Conservation (phyloP, 64 coral and sea anemone species). For the Catalaphyllia jardinei region DNA sequence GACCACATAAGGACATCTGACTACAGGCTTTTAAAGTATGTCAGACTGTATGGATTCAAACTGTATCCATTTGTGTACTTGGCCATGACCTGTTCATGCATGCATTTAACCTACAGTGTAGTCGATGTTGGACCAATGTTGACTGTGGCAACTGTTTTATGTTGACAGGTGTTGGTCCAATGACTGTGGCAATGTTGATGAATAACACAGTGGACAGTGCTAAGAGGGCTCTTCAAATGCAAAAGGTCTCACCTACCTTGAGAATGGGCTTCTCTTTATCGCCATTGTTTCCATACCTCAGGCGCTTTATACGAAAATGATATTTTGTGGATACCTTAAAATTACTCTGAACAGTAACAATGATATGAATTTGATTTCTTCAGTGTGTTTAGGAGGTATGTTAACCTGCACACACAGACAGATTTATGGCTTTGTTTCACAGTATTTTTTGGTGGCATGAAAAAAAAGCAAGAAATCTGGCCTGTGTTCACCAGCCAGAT, state of each 20-base stretch:
- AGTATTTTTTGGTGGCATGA: too few relatives aligned
- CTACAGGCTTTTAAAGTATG: too few relatives aligned
- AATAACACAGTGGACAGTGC: constrained; percentile 98
- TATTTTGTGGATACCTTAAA: background rate
- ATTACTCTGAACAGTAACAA: background rate
- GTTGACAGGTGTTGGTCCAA: constrained; percentile 93
- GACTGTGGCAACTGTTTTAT: background rate
- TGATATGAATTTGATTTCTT: background rate
- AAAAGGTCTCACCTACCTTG: constrained; percentile 94
- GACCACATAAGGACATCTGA: too few relatives aligned
- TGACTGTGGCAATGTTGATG: constrained; percentile 99
- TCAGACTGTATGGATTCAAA: too few relatives aligned
- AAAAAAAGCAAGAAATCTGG: too few relatives aligned
- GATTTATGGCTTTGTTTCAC: too few relatives aligned
- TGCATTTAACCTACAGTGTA: too few relatives aligned
- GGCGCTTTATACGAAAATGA: constrained; percentile 68
- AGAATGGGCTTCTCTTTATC: constrained; percentile 93
- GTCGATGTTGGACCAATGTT: background rate
- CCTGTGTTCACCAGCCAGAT: too few relatives aligned
- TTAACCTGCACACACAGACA: too few relatives aligned
- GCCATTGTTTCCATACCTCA: constrained; percentile 78
- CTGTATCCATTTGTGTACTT: too few relatives aligned
- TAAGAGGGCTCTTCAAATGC: constrained; percentile 71
- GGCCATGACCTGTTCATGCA: background rate
- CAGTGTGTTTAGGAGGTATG: background rate